Conservation (phyloP, 2,888 invertebrate species). For the Coenonympha glycerion region DNA sequence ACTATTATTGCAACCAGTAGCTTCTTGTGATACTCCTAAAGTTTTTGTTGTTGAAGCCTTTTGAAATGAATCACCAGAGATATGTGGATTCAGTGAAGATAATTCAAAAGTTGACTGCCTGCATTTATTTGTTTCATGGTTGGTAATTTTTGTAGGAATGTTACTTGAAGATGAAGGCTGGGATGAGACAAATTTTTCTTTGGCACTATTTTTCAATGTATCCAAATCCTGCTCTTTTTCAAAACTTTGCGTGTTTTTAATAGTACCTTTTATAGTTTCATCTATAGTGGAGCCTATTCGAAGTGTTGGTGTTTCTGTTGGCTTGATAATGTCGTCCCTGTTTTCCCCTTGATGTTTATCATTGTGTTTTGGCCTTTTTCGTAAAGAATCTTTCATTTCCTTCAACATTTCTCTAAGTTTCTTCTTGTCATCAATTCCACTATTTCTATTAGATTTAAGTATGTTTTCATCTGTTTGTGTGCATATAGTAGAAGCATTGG, state of each 20-base stretch:
- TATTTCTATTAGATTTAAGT: slow-evolving; percentile 12
- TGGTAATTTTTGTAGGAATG: slow-evolving; percentile 4
- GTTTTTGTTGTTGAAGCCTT: neutral
- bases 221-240: neutral
- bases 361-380: slow-evolving; percentile 71
- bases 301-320: slow-evolving; percentile 55
- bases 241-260: neutral
- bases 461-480: slow-evolving; percentile 43
- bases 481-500: slow-evolving; percentile 35
- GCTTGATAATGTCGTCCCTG: slow-evolving; percentile 25
- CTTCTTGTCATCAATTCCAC: slow-evolving; percentile 67
- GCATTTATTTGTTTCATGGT: neutral
- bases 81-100: neutral
- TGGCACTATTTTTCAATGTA: slow-evolving; percentile 10
- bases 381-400: slow-evolving; percentile 85
- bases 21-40: neutral
- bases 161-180: slow-evolving; percentile 18
- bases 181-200: slow-evolving; percentile 15
- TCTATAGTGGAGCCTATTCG: slow-evolving; percentile 45
- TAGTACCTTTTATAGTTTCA: neutral
- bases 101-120: neutral
- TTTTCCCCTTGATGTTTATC: slow-evolving; percentile 18
- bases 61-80: neutral
- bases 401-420: slow-evolving; percentile 82
- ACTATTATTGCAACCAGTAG: neutral